These are phyloP conservation scores for Pocillopora verrucosa DNA, from an alignment of 64 coral and sea anemone species.

Conservation along the genomic window DNA sequence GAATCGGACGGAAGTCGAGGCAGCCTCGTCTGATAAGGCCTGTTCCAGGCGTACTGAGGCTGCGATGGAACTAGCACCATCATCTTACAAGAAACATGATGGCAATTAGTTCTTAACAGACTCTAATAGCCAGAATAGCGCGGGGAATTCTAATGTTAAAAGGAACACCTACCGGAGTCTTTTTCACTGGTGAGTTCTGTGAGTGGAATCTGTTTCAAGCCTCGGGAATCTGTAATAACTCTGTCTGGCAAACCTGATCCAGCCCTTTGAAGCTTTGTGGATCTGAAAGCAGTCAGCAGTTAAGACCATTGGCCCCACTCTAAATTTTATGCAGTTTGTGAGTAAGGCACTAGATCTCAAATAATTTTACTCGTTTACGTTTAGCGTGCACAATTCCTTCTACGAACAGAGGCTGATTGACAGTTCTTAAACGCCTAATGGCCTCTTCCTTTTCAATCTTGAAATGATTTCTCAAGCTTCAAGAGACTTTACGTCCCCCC, in stretches of 20 bases:
- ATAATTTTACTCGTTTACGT: too few relatives aligned
- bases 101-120: neutral
- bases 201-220: neutral
- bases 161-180: constrained; percentile 52
- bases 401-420: too few relatives aligned
- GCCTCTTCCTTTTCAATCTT: too few relatives aligned
- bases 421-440: too few relatives aligned
- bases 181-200: constrained; percentile 85
- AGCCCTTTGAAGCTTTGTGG: constrained; percentile 65
- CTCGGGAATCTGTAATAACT: constrained; percentile 76
- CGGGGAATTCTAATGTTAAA: neutral
- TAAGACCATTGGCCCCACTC: neutral
- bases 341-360: too few relatives aligned
- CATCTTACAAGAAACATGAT: neutral
- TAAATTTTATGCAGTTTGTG: neutral
- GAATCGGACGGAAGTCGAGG: constrained; percentile 67
- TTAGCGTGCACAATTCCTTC: too few relatives aligned
- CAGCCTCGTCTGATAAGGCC: constrained; percentile 89
- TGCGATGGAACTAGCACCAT: constrained; percentile 76
- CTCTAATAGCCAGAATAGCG: neutral
- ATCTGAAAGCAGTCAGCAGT: neutral
- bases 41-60: constrained; percentile 91
- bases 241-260: constrained; percentile 89
- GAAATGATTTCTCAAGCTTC: too few relatives aligned
- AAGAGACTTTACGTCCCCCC: too few relatives aligned